phyloP scores from a whole-genome alignment of 2,113 vertebrate genomes.

The Grus americana region DNA sequence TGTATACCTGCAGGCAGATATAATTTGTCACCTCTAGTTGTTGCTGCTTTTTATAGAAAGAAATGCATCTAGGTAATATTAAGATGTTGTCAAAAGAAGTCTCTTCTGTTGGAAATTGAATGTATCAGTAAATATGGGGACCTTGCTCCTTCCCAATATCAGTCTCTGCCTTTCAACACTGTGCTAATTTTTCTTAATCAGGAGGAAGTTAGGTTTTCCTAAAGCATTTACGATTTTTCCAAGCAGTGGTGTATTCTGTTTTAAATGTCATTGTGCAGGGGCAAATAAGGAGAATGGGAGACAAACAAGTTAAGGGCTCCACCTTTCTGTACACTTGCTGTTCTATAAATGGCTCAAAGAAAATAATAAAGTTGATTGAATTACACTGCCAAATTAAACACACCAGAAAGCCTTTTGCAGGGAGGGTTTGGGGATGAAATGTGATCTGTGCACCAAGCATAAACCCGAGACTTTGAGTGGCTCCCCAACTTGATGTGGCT shows the following conservation, averaged over 20 bases:
- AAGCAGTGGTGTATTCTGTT: not conserved
- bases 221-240: not conserved
- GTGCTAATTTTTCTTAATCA: not conserved
- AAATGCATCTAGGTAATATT: not conserved
- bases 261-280: not conserved
- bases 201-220: not conserved
- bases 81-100: not conserved
- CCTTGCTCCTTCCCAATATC: not conserved
- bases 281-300: not conserved
- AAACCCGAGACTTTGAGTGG: not conserved
- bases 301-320: not conserved
- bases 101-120: not conserved
- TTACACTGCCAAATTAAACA: not conserved
- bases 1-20: not conserved
- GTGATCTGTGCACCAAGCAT: not conserved
- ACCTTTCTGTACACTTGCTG: not conserved
- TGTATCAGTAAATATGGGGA: not conserved
- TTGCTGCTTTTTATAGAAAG: conserved; percentile 1
- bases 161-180: not conserved
- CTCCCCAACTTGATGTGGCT: fast-evolving
- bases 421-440: not conserved
- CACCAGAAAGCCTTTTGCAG: not conserved
- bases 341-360: not conserved
- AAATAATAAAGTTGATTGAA: not conserved
- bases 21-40: not conserved